Evolutionary conservation across 2,888 invertebrate species (phyloP), one percentile per base, ranked within the genome.

Genomic region (Eristalis tenax): DNA sequence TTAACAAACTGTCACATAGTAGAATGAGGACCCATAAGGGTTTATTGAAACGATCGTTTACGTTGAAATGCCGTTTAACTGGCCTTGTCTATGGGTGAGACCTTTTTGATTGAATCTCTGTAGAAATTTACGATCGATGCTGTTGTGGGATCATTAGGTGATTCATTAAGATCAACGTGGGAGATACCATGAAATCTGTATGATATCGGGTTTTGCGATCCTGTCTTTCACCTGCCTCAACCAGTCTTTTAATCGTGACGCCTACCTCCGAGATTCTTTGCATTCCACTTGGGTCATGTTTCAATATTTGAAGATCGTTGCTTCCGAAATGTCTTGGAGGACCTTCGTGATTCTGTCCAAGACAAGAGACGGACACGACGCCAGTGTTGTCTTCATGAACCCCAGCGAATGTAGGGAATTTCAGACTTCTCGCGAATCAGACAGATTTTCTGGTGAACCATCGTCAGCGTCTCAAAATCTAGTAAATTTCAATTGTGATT

Each of bases 1-100:
- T 83, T 87, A 69, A 86, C 83, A 86, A 83, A 81, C 74, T 81
- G 85, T 74, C 77, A 65, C 64, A 18, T 50, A 69, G 10, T 3
- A 15, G 5, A 18, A 59, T 28, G 65, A 10, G 32, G 8, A 32
- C 13, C 10, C 61, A 23, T 38, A 50, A 74, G 69, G 74, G n/a
- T 40, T 66, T 78, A 83, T 83, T 78, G 66, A 73, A 83, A 78
- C 73, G 38, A 68, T 23, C 35, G 28, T 73, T 57, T 40, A 59
- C 57, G 26, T 64, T 28, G 22, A 66, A 66, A 66, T 61, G 28
- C 57, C 32, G 43, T 40, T 35, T 23, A 59, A 15, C 26, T 5
- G 26, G 4, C n/a, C 2, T 13, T 43, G 50, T 13, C 38, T 2
- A 11, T 8, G 18, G 18, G 50, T 8, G 50, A 50, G 50, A n/a